Evolutionary conservation across 2,797 vertebrate genomes (phyloP).

Genomic region (Oreochromis mossambicus): DNA sequence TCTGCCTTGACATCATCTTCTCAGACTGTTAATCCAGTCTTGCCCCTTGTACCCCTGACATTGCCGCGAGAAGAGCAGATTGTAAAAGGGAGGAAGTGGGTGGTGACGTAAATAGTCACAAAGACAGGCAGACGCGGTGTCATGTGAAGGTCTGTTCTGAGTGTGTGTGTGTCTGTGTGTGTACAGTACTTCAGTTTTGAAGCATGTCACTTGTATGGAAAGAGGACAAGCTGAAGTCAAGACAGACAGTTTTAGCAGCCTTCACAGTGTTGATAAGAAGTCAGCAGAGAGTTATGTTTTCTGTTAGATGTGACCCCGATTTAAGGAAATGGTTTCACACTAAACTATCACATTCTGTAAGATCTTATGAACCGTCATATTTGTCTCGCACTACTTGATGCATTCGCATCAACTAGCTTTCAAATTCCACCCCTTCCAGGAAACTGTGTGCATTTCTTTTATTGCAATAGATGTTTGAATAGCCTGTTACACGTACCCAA

Average conservation of each 20-base stretch:
- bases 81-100: background rate
- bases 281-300: background rate
- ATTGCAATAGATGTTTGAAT: background rate
- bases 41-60: background rate
- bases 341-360: background rate
- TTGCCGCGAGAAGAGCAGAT: background rate
- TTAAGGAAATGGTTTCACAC: background rate
- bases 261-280: background rate
- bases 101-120: background rate
- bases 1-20: constrained; percentile 13
- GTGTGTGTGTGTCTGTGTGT: background rate
- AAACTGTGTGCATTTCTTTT: background rate
- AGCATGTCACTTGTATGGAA: background rate
- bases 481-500: too few relatives aligned
- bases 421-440: background rate
- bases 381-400: background rate
- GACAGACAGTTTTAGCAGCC: background rate
- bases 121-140: background rate
- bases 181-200: background rate
- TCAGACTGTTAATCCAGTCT: constrained; percentile 13
- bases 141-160: background rate
- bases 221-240: background rate
- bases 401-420: background rate
- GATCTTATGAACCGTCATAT: background rate
- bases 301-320: background rate